Percentiles rank a stretch among this genome's conserved stretches.
Evolutionary conservation across 2,113 vertebrate species (phyloP).

Genomic region (Bufo bufo): DNA sequence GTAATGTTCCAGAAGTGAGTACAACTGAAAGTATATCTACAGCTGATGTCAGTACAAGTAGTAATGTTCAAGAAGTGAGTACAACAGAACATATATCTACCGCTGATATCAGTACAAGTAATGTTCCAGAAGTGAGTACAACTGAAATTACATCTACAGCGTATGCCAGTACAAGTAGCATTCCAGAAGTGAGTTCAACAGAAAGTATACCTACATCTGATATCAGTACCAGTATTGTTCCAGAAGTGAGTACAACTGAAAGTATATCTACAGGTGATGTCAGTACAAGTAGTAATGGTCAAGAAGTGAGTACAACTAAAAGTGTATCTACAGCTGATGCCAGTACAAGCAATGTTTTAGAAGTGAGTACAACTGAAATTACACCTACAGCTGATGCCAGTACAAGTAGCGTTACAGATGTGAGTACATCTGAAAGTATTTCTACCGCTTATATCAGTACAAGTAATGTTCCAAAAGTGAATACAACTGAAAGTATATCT

Average conservation of each 20-base stretch:
- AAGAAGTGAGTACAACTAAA: not conserved
- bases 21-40: not conserved
- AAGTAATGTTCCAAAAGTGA: too few species aligned
- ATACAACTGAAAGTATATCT: too few species aligned
- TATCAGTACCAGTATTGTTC: not conserved
- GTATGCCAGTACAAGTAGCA: not conserved
- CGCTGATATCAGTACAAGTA: not conserved
- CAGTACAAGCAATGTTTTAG: not conserved
- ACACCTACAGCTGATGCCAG: not conserved
- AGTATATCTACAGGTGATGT: not conserved
- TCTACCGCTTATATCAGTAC: too few species aligned
- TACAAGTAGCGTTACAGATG: too few species aligned
- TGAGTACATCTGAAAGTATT: too few species aligned
- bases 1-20: not conserved
- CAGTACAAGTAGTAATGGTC: not conserved
- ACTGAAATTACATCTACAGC: not conserved
- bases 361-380: not conserved
- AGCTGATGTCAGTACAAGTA: not conserved
- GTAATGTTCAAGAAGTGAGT: not conserved
- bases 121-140: not conserved
- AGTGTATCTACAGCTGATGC: not conserved
- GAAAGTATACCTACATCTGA: not conserved
- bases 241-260: not conserved
- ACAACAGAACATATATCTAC: not conserved
- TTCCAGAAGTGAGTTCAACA: not conserved